These are phyloP conservation scores for Lacerta agilis DNA, from an alignment of 2,797 vertebrate species.

Conservation along the genomic window DNA sequence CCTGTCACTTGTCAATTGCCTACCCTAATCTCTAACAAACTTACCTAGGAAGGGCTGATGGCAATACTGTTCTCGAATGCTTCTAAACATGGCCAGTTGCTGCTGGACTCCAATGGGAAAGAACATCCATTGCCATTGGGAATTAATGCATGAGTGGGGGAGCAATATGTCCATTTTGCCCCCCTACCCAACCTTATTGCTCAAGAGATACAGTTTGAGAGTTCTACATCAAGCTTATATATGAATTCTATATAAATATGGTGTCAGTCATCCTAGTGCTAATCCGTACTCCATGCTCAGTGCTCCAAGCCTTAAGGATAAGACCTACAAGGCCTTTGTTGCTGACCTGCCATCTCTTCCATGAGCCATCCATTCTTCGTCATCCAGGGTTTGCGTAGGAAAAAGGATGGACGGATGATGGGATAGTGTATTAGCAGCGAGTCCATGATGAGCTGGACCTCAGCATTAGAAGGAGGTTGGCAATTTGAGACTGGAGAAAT, in stretches of 20 bases:
- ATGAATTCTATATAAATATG: neutral
- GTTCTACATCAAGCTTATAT: neutral
- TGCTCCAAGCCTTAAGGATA: neutral
- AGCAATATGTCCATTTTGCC: no score
- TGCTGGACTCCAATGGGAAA: no score
- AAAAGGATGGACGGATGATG: neutral
- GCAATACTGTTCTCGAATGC: neutral
- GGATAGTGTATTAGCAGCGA: neutral
- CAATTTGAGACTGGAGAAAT: neutral
- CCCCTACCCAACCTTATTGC: no score
- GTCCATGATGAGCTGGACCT: neutral
- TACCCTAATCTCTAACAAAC: neutral
- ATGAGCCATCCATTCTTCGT: neutral
- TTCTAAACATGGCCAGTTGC: neutral
- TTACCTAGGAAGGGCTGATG: neutral
- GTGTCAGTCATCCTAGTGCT: neutral
- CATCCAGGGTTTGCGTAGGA: neutral
- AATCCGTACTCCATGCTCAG: neutral
- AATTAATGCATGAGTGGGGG: no score
- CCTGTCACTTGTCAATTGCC: no score
- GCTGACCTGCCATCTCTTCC: neutral
- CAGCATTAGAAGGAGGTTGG: neutral
- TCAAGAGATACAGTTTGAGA: neutral
- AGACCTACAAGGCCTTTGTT: neutral
- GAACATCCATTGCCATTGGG: no score